These are phyloP conservation scores for Brachypodius melanocephalos DNA, from an alignment of 2,113 vertebrate genomes.

Conservation along the genomic window DNA sequence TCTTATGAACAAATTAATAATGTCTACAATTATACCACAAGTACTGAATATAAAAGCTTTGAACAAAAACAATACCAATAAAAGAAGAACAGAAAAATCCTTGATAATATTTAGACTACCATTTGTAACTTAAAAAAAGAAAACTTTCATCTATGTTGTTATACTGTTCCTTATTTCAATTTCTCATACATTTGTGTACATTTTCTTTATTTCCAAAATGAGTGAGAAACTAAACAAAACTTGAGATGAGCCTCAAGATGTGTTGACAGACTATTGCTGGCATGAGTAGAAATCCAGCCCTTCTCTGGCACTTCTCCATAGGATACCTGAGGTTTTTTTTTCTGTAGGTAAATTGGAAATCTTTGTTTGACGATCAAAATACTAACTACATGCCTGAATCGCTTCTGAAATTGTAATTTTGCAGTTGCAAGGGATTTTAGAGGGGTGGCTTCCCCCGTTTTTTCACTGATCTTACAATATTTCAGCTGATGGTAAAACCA, in stretches of 20 bases:
- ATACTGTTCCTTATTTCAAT: not conserved
- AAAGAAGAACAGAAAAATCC: not conserved
- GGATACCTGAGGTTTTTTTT: not conserved
- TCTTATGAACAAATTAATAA: not conserved
- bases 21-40: not conserved
- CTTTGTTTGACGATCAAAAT: not conserved
- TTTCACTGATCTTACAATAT: not conserved
- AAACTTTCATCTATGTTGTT: not conserved
- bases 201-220: not conserved
- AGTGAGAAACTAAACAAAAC: not conserved
- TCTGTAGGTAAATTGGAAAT: not conserved
- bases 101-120: not conserved
- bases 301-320: not conserved
- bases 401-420: not conserved
- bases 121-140: not conserved
- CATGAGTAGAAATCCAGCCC: not conserved
- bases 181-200: not conserved
- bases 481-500: not conserved
- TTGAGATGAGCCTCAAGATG: not conserved
- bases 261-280: not conserved
- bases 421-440: not conserved
- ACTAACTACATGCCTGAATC: not conserved
- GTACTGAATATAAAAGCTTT: not conserved
- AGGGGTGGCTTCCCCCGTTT: not conserved
- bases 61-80: not conserved